Percentiles rank a stretch among this genome's conserved stretches.
Evolutionary conservation across 1,140 invertebrate species (phyloP).

Genomic region (Gryon sp.): DNA sequence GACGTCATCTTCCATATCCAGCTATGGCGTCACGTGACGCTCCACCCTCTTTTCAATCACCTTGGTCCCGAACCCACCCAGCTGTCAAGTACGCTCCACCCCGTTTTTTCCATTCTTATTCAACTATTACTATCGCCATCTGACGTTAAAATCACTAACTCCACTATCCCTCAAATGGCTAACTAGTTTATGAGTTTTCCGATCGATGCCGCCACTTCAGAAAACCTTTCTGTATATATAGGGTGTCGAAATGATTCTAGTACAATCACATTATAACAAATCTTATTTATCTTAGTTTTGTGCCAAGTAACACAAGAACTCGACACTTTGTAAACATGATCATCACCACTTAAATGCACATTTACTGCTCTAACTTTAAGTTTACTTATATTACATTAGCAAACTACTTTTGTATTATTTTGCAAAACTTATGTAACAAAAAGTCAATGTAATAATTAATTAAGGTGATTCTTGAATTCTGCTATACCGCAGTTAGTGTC

Average conservation of each 20-base stretch:
- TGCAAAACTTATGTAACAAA: no score
- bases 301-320: no score
- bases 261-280: no score
- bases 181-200: conserved; percentile 62
- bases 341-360: no score
- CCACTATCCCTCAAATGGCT: conserved; percentile 51
- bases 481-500: no score
- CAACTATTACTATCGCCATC: conserved; percentile 78
- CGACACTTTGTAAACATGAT: no score
- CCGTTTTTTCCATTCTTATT: conserved; percentile 77
- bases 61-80: conserved; percentile 79
- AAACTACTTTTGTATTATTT: no score
- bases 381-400: no score
- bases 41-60: conserved; percentile 81
- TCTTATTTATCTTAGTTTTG: no score
- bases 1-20: conserved; percentile 78
- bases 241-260: conserved; percentile 28
- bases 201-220: conserved; percentile 61
- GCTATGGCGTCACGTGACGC: conserved; percentile 80
- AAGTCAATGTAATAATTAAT: no score
- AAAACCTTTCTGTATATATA: conserved; percentile 13
- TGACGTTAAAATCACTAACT: conserved; percentile 65
- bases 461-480: no score
- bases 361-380: no score
- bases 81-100: conserved; percentile 80